phyloP scores from a whole-genome alignment of 2,888 invertebrate species.

The Venustoraphidia nigricollis region DNA sequence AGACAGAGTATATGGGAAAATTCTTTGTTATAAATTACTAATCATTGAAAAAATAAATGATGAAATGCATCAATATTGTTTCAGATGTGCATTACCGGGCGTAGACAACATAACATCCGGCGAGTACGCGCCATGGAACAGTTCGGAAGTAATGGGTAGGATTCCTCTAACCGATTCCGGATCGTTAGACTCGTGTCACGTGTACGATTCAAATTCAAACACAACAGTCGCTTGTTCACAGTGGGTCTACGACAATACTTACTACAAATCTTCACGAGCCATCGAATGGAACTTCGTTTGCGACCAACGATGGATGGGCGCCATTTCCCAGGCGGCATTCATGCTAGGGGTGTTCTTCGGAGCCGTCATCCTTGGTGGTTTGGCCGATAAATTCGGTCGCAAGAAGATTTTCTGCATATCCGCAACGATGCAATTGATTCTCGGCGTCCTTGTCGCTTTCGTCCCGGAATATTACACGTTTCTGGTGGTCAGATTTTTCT shows the following conservation, averaged over 20 bases:
- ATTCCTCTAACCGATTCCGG: constrained; percentile 43
- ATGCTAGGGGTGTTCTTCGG: constrained; percentile 77
- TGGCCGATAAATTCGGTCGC: constrained; percentile 68
- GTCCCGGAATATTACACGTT: constrained; percentile 63
- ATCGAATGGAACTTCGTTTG: constrained; percentile 79
- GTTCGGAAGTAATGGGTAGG: constrained; percentile 28
- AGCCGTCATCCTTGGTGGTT: constrained; percentile 57
- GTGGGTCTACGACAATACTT: constrained; percentile 60
- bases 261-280: constrained; percentile 53
- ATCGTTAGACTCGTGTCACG: constrained; percentile 45
- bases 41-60: too few species aligned
- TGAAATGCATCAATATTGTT: constrained; percentile 35
- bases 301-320: constrained; percentile 63
- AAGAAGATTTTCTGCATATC: constrained; percentile 68
- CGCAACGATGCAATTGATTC: constrained; percentile 54
- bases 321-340: constrained; percentile 58
- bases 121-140: constrained; percentile 31
- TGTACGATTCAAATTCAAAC: constrained; percentile 24
- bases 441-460: constrained; percentile 52
- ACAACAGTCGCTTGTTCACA: constrained; percentile 29
- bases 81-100: constrained; percentile 26
- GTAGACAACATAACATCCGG: constrained; percentile 30
- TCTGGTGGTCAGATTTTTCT: constrained; percentile 47
- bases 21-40: too few species aligned
- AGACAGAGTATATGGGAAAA: too few species aligned